A percentile compares a stretch with the other conserved stretches of the same genome.
Conservation (phyloP, 2,113 vertebrate species). For the Oreochromis niloticus region DNA sequence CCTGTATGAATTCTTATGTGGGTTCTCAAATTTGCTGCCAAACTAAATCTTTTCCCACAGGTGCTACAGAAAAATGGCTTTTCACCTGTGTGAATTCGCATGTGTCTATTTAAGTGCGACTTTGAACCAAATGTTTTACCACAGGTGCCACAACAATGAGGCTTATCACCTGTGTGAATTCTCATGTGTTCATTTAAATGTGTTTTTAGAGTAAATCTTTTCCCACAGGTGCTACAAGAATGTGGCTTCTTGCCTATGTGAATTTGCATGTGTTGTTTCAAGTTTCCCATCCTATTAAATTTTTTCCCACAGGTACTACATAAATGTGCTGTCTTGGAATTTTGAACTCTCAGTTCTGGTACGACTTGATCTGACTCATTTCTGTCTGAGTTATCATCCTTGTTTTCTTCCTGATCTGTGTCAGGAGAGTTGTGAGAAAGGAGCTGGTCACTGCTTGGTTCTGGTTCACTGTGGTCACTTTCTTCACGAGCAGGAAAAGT, state of each 20-base stretch:
- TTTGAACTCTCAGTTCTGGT: not conserved
- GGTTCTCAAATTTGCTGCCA: too few species aligned
- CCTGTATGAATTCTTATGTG: too few species aligned
- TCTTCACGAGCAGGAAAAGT: not conserved
- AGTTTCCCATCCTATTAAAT: not conserved
- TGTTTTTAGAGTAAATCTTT: not conserved
- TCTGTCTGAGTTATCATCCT: not conserved
- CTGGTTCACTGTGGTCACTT: not conserved
- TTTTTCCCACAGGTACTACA: not conserved
- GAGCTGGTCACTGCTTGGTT: not conserved
- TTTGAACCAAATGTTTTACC: not conserved
- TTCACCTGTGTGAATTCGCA: not conserved
- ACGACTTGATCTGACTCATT: not conserved
- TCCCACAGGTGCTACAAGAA: not conserved
- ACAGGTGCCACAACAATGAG: not conserved
- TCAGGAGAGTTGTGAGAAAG: not conserved
- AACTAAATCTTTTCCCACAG: too few species aligned
- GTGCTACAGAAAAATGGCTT: not conserved
- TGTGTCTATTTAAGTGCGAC: not conserved
- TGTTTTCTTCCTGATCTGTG: fast-evolving
- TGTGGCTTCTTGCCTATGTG: fast-evolving
- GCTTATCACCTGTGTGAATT: not conserved
- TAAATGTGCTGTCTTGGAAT: not conserved
- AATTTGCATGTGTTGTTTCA: not conserved
- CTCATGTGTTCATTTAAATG: not conserved